phyloP scores from a whole-genome alignment of 2,797 vertebrate genomes.

The Cygnus olor region DNA sequence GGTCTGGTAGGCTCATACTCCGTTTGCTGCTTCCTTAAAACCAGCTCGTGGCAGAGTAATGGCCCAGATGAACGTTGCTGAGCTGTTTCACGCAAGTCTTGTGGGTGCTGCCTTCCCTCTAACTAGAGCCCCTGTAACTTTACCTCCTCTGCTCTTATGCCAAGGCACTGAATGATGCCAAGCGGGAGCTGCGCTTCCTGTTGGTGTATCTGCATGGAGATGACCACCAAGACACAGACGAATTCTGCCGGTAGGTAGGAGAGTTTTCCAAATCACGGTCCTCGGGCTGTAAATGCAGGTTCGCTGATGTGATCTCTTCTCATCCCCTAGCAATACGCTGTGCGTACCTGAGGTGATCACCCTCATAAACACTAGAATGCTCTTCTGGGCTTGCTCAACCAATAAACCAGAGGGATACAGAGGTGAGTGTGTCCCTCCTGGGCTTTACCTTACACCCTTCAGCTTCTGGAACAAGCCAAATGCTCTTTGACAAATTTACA shows the following conservation, averaged over 20 bases:
- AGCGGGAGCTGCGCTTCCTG: slow-evolving; percentile 96
- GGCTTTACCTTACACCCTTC: background rate
- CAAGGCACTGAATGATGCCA: slow-evolving; percentile 97
- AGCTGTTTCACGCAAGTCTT: background rate
- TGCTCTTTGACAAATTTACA: background rate
- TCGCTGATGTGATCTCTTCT: background rate
- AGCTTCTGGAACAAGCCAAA: background rate
- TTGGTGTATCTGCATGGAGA: slow-evolving; percentile 98
- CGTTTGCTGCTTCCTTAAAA: background rate
- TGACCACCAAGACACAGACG: slow-evolving; percentile 97
- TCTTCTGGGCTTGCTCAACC: slow-evolving; percentile 98
- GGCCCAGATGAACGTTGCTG: background rate
- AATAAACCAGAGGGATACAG: slow-evolving; percentile 97
- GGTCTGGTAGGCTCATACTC: background rate
- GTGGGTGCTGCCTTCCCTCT: background rate
- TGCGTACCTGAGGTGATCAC: slow-evolving; percentile 93
- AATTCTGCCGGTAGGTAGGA: slow-evolving; percentile 92
- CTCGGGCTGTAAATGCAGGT: background rate
- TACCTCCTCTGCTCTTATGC: slow-evolving; percentile 25
- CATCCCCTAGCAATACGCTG: slow-evolving; percentile 88
- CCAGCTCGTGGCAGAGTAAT: background rate
- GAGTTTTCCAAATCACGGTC: background rate
- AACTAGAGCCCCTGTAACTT: background rate
- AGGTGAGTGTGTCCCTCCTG: slow-evolving; percentile 81
- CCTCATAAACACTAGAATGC: slow-evolving; percentile 96